Conservation (phyloP, 2,113 vertebrate species). For the Alouatta palliata region DNA sequence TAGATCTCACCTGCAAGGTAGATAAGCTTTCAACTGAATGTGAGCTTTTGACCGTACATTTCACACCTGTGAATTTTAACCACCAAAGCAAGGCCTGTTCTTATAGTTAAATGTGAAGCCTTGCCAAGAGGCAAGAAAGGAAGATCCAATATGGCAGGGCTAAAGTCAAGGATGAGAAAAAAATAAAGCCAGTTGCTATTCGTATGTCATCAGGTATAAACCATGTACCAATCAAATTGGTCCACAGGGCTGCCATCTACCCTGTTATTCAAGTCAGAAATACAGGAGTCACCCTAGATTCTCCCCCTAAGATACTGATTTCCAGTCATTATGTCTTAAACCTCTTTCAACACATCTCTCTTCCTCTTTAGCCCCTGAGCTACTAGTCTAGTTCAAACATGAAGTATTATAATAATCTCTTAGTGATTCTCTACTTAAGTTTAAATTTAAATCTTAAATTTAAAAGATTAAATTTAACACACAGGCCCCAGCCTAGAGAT, state of each 20-base stretch:
- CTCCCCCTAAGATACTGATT: neutral
- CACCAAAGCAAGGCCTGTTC: neutral
- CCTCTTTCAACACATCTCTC: neutral
- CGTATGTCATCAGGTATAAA: neutral
- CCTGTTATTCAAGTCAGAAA: neutral
- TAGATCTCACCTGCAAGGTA: neutral
- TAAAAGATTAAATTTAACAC: neutral
- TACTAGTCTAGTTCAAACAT: neutral
- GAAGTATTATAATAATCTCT: neutral
- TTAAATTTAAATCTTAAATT: too few species aligned
- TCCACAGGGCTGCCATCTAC: neutral
- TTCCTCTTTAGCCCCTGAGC: neutral
- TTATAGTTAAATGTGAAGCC: neutral
- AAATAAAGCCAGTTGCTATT: neutral
- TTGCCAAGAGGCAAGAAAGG: neutral
- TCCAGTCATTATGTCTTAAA: neutral
- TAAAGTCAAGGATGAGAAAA: neutral
- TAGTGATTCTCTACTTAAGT: neutral
- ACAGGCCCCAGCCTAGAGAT: neutral
- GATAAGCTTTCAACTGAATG: neutral
- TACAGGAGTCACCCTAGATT: neutral
- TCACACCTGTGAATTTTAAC: neutral
- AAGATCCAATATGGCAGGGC: neutral
- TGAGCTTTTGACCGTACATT: neutral
- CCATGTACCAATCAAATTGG: neutral